Base-by-base conservation (phyloP, 2,888 invertebrate genomes). In the Lapara coniferarum region DNA sequence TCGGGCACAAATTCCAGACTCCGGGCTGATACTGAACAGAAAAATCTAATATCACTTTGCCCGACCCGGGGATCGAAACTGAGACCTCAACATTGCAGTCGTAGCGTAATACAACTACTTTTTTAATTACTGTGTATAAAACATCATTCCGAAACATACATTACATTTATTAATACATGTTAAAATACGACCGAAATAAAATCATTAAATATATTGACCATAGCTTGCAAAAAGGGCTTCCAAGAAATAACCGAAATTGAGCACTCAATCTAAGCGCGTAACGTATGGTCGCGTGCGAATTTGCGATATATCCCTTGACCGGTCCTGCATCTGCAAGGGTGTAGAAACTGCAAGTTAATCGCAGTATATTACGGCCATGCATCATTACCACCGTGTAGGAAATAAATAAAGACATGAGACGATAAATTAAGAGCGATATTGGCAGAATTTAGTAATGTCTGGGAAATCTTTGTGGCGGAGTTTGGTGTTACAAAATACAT, bases 331-430 rank as follows among this genome's bases (percentile, higher is more conserved):
- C 86, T 89, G 88, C 87, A 81, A 76, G 84, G 86, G 85, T 81
- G 80, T 82, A 78, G 81, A 83, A 88, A 88, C 81, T 90, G 90
- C 91, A 91, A 91, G 90, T 90, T 91, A 91, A 92, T 91, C 86
- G 85, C 81, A 79, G 75, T 85, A 84, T 84, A 88, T 88, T 85
- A 86, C 83, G 49, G 19, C 80, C 71, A 86, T 90, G 84, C 83
- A 89, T 91, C 91, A 89, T 80, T 78, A 80, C 25, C 53, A n/a
- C 70, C 67, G 81, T 75, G 81, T 77, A 78, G 75, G 74, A 74
- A 78, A 82, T 84, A 83, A 86, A 84, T 83, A 81, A 80, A 78
- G 75, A 71, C 66, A 70, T 72, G 72, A 72, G 74, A 73, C 70
- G 71, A 75, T 77, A 79, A 80, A 78, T 81, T 79, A 77, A 73